Base-by-base conservation (phyloP, 2,888 invertebrate species). In the Drosophila multiciliata region DNA sequence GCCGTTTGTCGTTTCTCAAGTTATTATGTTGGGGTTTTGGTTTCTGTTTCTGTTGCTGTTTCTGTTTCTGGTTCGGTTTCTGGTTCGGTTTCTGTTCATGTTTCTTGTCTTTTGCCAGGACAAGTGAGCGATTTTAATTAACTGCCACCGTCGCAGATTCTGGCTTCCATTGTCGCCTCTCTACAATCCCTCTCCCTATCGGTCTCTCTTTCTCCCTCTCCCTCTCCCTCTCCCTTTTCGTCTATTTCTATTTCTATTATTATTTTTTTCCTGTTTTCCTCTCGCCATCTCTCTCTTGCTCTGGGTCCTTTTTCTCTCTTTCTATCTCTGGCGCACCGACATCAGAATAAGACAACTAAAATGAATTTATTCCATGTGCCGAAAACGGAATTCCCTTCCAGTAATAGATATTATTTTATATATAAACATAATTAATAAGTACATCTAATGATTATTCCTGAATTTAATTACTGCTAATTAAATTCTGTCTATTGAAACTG, bases 111-210 rank as follows among this genome's bases (percentile, higher is more conserved):
- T 81, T 78, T 54, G 23, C 63, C 66, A 64, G 69, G 72, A 72
- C 75, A 84, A 87, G 82, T 82, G 79, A 77, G 74, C 87, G 83
- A 80, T 85, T 85, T 85, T 90, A 85, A 85, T 85, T 85, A 85
- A 90, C 85, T 90, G 87, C 75, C 80, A 85, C 73, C 75, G 80
- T 79, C 75, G 83, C 80, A 55, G 66, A 59, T 75, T 35, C 55
- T 59, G 55, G 42, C 69, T 63, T 33, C 29, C 55, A 54, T 36
- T 36, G 53, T 35, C 54, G 36, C 35, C 20, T 54, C 15, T 36
- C 26, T 26, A 15, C 23, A 23, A 15, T 15, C 45, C 8, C 12
- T 23, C 15, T 23, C 15, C 20, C 23, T 4, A 23, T 8, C 23
- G 8, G 15, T 45, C 7, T 35, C n/a, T 15, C 38, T 35, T 2